A percentile compares a stretch with the other conserved stretches of the same genome.
Conservation (phyloP, 1,140 invertebrate genomes). For the Pollicipes pollicipes region DNA sequence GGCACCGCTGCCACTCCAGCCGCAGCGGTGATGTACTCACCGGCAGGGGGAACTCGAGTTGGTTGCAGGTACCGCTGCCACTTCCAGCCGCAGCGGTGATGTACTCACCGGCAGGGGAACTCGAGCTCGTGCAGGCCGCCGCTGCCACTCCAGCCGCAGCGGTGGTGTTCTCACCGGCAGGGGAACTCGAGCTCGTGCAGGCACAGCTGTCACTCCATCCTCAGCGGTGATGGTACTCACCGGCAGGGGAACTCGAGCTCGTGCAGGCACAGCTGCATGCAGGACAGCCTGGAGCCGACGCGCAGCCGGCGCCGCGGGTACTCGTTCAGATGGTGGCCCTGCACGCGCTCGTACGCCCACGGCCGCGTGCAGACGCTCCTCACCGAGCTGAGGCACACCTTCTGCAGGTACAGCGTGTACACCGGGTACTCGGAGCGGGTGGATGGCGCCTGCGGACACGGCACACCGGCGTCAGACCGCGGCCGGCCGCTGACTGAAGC, state of each 20-base stretch:
- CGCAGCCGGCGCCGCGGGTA: background rate
- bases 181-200: no score
- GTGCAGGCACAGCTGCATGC: background rate
- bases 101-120: no score
- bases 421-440: conserved; percentile 83
- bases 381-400: conserved; percentile 47
- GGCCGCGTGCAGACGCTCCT: conserved; percentile 46
- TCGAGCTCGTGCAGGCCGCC: no score
- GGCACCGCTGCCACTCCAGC: no score
- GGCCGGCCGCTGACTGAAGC: background rate
- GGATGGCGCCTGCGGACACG: conserved; percentile 51
- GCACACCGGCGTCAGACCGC: background rate
- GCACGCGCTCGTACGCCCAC: conserved; percentile 85
- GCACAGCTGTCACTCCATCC: no score
- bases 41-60: no score
- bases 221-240: no score
- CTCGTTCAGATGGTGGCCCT: conserved; percentile 48
- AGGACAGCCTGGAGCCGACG: background rate
- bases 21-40: no score
- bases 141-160: no score
- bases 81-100: no score
- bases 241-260: background rate
- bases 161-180: no score
- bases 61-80: no score
- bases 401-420: conserved; percentile 90